phyloP scores from a whole-genome alignment of 2,113 vertebrate genomes.

The Tachycineta bicolor region DNA sequence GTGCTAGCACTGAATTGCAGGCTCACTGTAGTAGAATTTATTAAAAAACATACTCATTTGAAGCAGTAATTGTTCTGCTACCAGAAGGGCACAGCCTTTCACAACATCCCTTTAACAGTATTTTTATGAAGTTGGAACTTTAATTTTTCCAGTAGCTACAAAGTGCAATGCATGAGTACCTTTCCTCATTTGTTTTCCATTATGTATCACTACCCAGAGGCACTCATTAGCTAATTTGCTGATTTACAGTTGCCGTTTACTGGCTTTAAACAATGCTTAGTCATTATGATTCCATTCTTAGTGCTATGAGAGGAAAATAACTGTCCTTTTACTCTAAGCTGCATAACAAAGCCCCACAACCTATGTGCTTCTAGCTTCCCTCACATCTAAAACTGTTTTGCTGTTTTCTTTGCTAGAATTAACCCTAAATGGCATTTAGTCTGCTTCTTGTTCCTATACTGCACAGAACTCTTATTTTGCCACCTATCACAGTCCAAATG shows the following conservation, averaged over 20 bases:
- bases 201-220: conserved; percentile 64
- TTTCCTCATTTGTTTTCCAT: conserved; percentile 71
- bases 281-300: conserved; percentile 22
- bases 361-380: background rate
- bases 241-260: conserved; percentile 66
- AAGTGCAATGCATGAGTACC: conserved; percentile 60
- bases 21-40: conserved; percentile 23
- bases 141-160: conserved; percentile 61
- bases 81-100: conserved; percentile 23
- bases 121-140: conserved; percentile 67
- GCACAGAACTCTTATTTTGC: background rate
- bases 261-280: conserved; percentile 68
- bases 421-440: conserved; percentile 18
- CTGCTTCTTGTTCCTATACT: background rate
- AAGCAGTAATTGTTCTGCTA: conserved; percentile 64
- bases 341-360: background rate
- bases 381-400: conserved; percentile 11
- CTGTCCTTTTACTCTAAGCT: conserved; percentile 16
- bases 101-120: conserved; percentile 42
- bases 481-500: background rate
- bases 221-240: conserved; percentile 74
- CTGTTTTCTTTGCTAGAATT: conserved; percentile 29
- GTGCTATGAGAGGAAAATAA: conserved; percentile 18
- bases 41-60: conserved; percentile 55
- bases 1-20: background rate